Percentiles rank a stretch among this genome's conserved stretches.
phyloP scores from a whole-genome alignment of 2,113 vertebrate species.

The Oxygymnocypris stewartii region DNA sequence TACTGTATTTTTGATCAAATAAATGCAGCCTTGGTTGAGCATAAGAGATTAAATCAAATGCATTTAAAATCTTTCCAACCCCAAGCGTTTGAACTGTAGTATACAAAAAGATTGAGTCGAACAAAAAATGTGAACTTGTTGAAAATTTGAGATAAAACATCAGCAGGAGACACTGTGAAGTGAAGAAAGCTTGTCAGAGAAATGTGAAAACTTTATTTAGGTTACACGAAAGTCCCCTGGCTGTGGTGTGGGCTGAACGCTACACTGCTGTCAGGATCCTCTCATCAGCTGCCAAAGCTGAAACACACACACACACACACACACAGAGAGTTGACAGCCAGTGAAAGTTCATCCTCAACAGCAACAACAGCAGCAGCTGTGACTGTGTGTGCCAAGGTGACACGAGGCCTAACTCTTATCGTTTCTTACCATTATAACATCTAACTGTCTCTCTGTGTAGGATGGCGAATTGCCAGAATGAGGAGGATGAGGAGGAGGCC shows the following conservation, averaged over 20 bases:
- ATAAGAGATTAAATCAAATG: background rate
- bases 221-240: constrained; percentile 9
- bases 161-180: background rate
- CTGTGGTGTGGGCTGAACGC: background rate
- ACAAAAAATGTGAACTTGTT: background rate
- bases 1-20: background rate
- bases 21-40: background rate
- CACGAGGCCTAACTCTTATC: constrained; percentile 1
- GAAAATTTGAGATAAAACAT: background rate
- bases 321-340: constrained; percentile 24
- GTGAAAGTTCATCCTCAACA: constrained; percentile 32
- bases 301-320: constrained; percentile 11
- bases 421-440: background rate
- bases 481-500: constrained; percentile 94
- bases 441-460: constrained; percentile 64
- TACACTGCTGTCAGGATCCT: constrained; percentile 22
- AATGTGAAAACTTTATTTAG: constrained; percentile 49
- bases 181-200: constrained; percentile 35
- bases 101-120: background rate
- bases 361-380: constrained; percentile 22
- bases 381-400: constrained; percentile 23
- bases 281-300: constrained; percentile 26
- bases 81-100: background rate
- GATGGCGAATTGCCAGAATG: constrained; percentile 81
- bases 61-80: background rate